Evolutionary conservation across 2,113 vertebrate genomes (phyloP), one percentile per base, ranked within the genome.

Genomic region (Dermatemys mawii): DNA sequence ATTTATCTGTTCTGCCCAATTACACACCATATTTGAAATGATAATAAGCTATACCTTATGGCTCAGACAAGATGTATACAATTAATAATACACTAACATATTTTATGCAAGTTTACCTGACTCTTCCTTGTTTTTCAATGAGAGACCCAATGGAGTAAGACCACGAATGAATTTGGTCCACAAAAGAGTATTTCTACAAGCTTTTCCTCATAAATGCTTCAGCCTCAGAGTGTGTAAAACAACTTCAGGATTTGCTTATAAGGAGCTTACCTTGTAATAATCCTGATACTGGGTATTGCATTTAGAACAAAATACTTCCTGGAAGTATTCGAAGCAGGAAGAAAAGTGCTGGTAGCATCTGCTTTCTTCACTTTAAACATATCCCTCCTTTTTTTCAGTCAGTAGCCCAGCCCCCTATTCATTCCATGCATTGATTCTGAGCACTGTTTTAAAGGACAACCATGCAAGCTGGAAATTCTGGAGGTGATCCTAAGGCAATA

Each of bases 201-300:
- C 7, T 88, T 38, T 49, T 17, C 83, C 29, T 16, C 16, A 2
- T 4, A 19, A 70, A 84, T 10, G 2, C 3, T 11, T 46, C 38
- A 27, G 5, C 10, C 46, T 46, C 60, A 50, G 88, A 93, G 86
- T 2, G 7, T 84, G 55, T 44, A 12, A 50, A 83, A 35, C 81
- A 67, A 85, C 22, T 49, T 49, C 75, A 83, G 55, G 35, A 94
- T 90, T 97, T 93, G 75, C 89, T 88, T 17, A n/a, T 16, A 1
- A 51, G 84, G 44, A 81, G 81, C 92, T 97, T 79, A 90, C 94
- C 97, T 95, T 75, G 76, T 19, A 50, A 32, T 24, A 90, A 95
- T 87, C 75, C 84, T 5, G 46, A 41, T 46, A 11, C 0, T 1
- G 2, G 63, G 29, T 19, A 13, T 11, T 6, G 60, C 24, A 19